These are phyloP conservation scores for Perccottus glenii DNA, from an alignment of 2,113 vertebrate species.

Conservation along the genomic window DNA sequence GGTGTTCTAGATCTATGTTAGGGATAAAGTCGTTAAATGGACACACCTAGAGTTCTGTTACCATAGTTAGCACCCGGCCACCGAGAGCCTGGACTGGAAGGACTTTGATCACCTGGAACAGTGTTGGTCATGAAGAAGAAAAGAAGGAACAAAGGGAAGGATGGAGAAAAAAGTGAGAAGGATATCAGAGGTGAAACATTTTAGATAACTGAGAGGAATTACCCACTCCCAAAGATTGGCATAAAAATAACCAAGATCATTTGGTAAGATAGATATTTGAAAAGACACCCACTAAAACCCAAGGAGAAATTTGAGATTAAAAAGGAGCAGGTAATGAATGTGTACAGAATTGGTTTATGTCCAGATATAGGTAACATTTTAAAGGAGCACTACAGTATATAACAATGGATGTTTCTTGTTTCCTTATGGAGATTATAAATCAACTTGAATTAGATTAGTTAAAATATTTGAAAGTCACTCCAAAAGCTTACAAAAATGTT, in stretches of 20 bases:
- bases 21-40: constrained; percentile 66
- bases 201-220: constrained; percentile 57
- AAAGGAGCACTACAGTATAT: no score
- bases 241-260: constrained; percentile 18
- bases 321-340: constrained; percentile 1
- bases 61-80: constrained; percentile 83
- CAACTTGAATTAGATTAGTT: no score
- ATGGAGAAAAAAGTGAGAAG: constrained; percentile 62
- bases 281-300: not conserved
- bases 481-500: no score
- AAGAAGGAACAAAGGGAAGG: constrained; percentile 23
- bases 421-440: no score
- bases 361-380: not conserved
- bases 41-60: constrained; percentile 80
- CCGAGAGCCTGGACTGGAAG: constrained; percentile 80
- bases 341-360: not conserved
- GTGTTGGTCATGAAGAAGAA: constrained; percentile 47
- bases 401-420: not conserved
- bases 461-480: no score
- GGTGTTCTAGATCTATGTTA: constrained; percentile 27
- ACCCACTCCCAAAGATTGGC: constrained; percentile 55
- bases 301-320: constrained; percentile 16
- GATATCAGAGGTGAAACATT: constrained; percentile 67
- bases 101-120: constrained; percentile 83
- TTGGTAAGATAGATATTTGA: constrained; percentile 19